A percentile compares a stretch with the other conserved stretches of the same genome.
phyloP scores from a whole-genome alignment of 2,797 vertebrate genomes.

The Morus bassanus region DNA sequence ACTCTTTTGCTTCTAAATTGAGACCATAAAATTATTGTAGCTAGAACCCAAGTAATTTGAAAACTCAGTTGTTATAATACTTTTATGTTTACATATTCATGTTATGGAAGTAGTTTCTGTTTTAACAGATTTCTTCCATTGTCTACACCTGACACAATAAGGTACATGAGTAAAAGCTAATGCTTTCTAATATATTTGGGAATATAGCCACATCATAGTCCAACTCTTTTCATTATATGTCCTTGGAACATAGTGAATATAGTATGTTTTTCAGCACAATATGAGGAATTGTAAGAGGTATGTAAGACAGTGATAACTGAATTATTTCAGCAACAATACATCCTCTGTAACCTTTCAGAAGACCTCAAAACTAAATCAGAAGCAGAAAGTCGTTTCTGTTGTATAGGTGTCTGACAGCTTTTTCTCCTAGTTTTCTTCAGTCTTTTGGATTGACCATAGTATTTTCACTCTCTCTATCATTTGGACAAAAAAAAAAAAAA shows the following conservation, averaged over 20 bases:
- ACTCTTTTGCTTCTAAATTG: neutral
- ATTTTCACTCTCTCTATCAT: neutral
- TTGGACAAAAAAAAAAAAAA: too few species aligned
- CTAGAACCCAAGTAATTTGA: slow-evolving; percentile 33
- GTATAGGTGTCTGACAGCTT: neutral
- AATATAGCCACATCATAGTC: neutral
- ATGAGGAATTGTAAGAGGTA: neutral
- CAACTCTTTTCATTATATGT: neutral
- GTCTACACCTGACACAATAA: slow-evolving; percentile 30
- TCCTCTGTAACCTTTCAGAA: neutral
- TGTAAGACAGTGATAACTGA: slow-evolving; percentile 41
- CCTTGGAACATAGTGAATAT: neutral
- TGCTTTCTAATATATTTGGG: slow-evolving; percentile 13
- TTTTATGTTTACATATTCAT: slow-evolving; percentile 48
- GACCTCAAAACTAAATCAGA: neutral
- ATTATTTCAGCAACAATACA: neutral
- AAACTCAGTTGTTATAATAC: slow-evolving; percentile 35
- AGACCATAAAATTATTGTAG: neutral
- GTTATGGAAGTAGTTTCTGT: slow-evolving; percentile 44
- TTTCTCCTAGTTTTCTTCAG: neutral
- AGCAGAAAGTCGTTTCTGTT: neutral
- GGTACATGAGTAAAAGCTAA: slow-evolving; percentile 49
- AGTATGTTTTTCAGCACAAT: slow-evolving; percentile 19
- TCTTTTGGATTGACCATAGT: neutral
- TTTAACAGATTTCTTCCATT: slow-evolving; percentile 50